phyloP scores from a whole-genome alignment of 1,140 invertebrate species.

The Rhopalosiphum maidis region DNA sequence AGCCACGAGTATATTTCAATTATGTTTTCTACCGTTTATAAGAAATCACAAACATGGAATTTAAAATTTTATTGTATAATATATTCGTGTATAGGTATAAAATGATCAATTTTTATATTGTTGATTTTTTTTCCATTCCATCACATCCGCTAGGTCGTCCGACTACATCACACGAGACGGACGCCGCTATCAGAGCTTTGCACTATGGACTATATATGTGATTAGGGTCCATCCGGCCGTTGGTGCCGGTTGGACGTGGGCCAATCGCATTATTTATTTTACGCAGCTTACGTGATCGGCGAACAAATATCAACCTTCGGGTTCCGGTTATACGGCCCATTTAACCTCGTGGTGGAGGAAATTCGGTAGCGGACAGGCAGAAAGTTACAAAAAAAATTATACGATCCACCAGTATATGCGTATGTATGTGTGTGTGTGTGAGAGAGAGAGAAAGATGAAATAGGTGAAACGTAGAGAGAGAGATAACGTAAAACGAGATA shows the following conservation, averaged over 20 bases:
- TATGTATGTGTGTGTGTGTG: not conserved
- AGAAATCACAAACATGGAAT: not conserved
- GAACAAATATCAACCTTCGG: constrained; percentile 55
- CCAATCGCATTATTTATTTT: constrained; percentile 56
- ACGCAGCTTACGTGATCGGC: constrained; percentile 50
- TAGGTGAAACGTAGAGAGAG: not conserved
- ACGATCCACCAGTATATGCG: too few relatives aligned
- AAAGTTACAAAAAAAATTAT: constrained; percentile 4
- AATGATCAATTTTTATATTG: not conserved
- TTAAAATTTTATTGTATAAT: not conserved
- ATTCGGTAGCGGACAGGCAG: not conserved
- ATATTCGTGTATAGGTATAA: not conserved
- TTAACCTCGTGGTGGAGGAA: constrained; percentile 17
- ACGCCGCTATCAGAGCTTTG: constrained; percentile 20
- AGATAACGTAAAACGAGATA: not conserved
- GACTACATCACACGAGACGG: not conserved
- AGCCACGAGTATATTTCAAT: not conserved
- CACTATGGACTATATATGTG: constrained; percentile 31
- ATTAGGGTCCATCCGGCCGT: constrained; percentile 40
- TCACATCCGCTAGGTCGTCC: not conserved
- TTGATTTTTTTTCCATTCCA: not conserved
- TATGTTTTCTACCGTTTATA: not conserved
- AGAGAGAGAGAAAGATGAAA: not conserved
- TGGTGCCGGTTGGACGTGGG: constrained; percentile 21
- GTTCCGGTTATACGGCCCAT: constrained; percentile 29